These are phyloP conservation scores for Tetragonula clypearis DNA, from an alignment of 1,140 invertebrate species.

Conservation along the genomic window DNA sequence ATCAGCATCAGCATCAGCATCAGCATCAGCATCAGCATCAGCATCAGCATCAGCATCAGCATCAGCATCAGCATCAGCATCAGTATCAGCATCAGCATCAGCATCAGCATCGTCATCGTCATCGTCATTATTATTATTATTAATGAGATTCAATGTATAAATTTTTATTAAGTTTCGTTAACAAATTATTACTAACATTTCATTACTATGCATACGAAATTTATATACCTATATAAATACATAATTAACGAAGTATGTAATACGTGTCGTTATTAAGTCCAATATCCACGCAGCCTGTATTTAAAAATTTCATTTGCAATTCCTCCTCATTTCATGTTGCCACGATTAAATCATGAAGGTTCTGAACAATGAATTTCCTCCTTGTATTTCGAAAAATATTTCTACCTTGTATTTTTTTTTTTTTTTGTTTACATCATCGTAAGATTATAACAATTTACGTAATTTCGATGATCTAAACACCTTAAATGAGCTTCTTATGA, in stretches of 20 bases:
- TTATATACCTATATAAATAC: background rate
- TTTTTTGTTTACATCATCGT: background rate
- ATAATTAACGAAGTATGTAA: no score
- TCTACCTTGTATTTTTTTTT: background rate
- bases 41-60: no score
- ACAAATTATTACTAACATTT: background rate
- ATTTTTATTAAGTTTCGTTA: background rate
- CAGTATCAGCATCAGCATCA: no score
- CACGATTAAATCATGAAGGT: slow-evolving; percentile 6
- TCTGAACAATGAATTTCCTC: slow-evolving; percentile 7
- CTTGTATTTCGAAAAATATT: background rate
- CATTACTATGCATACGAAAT: background rate
- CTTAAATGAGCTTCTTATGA: background rate
- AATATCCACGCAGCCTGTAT: background rate
- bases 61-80: no score
- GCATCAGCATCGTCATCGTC: no score
- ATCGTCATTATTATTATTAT: no score
- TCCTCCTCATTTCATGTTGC: slow-evolving; percentile 12
- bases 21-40: no score
- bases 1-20: no score
- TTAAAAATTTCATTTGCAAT: slow-evolving; percentile 37
- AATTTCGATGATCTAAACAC: background rate
- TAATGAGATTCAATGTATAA: no score
- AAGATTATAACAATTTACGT: background rate
- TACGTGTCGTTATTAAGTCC: background rate